Evolutionary conservation across 1,140 invertebrate species (phyloP).

Genomic region (Drosophila triauraria): DNA sequence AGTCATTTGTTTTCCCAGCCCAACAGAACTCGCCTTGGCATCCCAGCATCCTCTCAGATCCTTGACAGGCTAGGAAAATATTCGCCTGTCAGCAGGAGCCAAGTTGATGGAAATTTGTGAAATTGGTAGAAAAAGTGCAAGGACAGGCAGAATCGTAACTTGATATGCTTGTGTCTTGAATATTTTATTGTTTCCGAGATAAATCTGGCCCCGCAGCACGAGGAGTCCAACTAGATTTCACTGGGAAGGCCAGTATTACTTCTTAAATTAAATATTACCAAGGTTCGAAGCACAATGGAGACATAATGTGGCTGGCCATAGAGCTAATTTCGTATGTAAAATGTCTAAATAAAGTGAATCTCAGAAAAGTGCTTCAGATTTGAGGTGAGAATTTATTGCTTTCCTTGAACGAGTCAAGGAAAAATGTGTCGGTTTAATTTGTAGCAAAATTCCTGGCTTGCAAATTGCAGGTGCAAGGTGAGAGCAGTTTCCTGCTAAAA

Average conservation of each 20-base stretch:
- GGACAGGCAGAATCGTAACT: constrained; percentile 52
- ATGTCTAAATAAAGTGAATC: constrained; percentile 4
- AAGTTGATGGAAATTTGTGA: constrained; percentile 56
- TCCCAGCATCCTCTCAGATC: not conserved
- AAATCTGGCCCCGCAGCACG: constrained; percentile 10
- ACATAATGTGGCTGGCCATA: not conserved
- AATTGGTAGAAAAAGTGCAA: constrained; percentile 61
- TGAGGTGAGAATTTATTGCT: constrained; percentile 12
- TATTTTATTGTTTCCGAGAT: constrained; percentile 52
- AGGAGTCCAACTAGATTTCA: constrained; percentile 3
- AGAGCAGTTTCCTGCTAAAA: not conserved
- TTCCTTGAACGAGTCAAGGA: not conserved
- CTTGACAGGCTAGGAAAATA: constrained; percentile 13
- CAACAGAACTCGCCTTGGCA: constrained; percentile 25
- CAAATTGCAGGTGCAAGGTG: not conserved
- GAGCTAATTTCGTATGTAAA: not conserved
- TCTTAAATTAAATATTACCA: constrained; percentile 31
- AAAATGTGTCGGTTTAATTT: constrained; percentile 12
- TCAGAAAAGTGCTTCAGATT: not conserved
- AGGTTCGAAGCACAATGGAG: not conserved
- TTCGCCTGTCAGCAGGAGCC: constrained; percentile 50
- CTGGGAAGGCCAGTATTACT: not conserved
- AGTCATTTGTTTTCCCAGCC: constrained; percentile 69
- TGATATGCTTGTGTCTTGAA: constrained; percentile 69
- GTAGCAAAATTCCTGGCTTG: not conserved